phyloP scores from a whole-genome alignment of 2,113 vertebrate species.

The Alligator mississippiensis region DNA sequence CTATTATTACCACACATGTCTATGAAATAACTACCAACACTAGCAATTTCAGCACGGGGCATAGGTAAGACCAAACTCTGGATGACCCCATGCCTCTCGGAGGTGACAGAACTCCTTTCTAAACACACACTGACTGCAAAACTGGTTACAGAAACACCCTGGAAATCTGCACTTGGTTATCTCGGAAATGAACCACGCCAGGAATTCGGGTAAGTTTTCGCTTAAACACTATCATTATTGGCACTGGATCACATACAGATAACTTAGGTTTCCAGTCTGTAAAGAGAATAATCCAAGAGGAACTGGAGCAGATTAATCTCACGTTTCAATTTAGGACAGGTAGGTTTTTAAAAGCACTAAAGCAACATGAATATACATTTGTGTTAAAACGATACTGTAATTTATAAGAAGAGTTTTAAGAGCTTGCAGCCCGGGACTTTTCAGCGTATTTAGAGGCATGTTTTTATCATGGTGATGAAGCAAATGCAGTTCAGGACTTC shows the following conservation, averaged over 20 bases:
- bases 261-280: conserved; percentile 70
- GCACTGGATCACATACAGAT: conserved; percentile 77
- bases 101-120: conserved; percentile 23
- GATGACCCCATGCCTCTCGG: conserved; percentile 6
- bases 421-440: not conserved
- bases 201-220: conserved; percentile 58
- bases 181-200: conserved; percentile 61
- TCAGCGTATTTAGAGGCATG: not conserved
- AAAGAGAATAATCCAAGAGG: conserved; percentile 65
- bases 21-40: not conserved
- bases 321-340: conserved; percentile 74
- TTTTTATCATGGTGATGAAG: not conserved
- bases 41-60: not conserved
- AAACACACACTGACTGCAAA: conserved; percentile 33
- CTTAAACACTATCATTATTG: conserved; percentile 51
- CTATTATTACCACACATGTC: not conserved
- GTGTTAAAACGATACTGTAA: not conserved
- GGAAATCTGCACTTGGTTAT: conserved; percentile 76
- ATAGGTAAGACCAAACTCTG: conserved; percentile 23
- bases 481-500: not conserved
- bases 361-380: not conserved
- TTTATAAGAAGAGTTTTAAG: conserved; percentile 15
- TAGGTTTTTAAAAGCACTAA: conserved; percentile 27
- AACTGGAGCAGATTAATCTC: conserved; percentile 76
- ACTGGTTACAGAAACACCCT: conserved; percentile 30